phyloP scores from a whole-genome alignment of 2,888 invertebrate species.

The Craniophora ligustri region DNA sequence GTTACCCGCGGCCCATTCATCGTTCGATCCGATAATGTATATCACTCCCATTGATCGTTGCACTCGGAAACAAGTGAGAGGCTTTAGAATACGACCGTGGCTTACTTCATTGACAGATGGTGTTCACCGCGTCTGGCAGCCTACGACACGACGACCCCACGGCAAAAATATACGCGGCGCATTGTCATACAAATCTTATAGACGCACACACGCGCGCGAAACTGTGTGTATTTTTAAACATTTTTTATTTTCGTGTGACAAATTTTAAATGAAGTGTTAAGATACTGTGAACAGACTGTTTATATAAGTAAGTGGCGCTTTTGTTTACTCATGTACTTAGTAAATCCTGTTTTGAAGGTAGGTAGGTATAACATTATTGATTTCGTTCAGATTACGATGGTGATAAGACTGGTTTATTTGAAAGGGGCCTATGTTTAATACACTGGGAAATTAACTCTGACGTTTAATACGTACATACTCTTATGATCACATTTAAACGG shows the following conservation, averaged over 20 bases:
- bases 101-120: slow-evolving; percentile 80
- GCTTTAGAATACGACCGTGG: slow-evolving; percentile 73
- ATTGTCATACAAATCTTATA: slow-evolving; percentile 77
- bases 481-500: too few species aligned
- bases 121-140: slow-evolving; percentile 58
- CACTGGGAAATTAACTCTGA: neutral
- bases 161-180: slow-evolving; percentile 65
- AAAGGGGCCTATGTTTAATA: slow-evolving; percentile 16
- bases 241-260: slow-evolving; percentile 18
- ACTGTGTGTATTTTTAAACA: slow-evolving; percentile 9
- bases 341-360: neutral
- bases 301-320: slow-evolving; percentile 22
- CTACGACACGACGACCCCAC: slow-evolving; percentile 73
- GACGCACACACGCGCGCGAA: slow-evolving; percentile 56
- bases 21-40: slow-evolving; percentile 6
- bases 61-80: slow-evolving; percentile 75
- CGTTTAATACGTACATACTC: too few species aligned
- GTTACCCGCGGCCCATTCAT: slow-evolving; percentile 30
- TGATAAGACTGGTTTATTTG: slow-evolving; percentile 19
- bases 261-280: slow-evolving; percentile 22
- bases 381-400: slow-evolving; percentile 16
- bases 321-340: neutral
- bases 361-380: slow-evolving; percentile 24
- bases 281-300: slow-evolving; percentile 26
- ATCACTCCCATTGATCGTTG: slow-evolving; percentile 46